These are phyloP conservation scores for Quadriops clusia DNA, from an alignment of 2,888 invertebrate genomes.

Conservation along the genomic window DNA sequence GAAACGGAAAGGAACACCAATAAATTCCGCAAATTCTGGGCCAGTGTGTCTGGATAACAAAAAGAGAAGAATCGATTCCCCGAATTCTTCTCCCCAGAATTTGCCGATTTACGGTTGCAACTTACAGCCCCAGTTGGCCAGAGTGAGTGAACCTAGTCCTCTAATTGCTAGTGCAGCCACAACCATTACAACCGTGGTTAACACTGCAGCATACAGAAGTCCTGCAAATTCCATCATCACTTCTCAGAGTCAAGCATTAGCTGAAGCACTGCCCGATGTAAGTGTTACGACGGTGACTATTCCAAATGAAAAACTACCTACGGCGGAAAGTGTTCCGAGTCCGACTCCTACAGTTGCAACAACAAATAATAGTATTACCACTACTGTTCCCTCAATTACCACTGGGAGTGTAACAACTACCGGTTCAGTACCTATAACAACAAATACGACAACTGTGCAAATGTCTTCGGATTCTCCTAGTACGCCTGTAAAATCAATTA, in stretches of 20 bases:
- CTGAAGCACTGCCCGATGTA: conserved; percentile 31
- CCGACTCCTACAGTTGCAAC: conserved; percentile 4
- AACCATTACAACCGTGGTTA: conserved; percentile 57
- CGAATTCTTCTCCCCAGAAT: conserved; percentile 23
- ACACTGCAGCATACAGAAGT: conserved; percentile 44
- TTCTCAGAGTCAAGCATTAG: conserved; percentile 28
- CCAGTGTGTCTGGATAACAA: conserved; percentile 49
- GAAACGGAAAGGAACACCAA: conserved; percentile 47
- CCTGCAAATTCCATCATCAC: conserved; percentile 25
- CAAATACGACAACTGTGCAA: conserved; percentile 34
- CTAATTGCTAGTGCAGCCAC: conserved; percentile 56
- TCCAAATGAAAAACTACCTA: conserved; percentile 39
- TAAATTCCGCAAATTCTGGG: conserved; percentile 36
- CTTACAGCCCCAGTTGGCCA: conserved; percentile 39
- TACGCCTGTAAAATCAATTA: conserved; percentile 40
- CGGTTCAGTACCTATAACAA: conserved; percentile 13
- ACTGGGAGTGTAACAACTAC: no score
- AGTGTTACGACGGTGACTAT: conserved; percentile 37
- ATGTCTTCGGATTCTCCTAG: conserved; percentile 36
- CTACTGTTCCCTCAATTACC: no score
- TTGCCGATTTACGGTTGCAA: conserved; percentile 31
- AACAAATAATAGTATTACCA: no score
- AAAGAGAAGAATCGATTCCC: conserved; percentile 46
- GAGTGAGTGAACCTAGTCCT: conserved; percentile 54
- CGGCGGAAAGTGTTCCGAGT: conserved; percentile 11